phyloP scores from a whole-genome alignment of 1,140 invertebrate genomes.

The Drosophila nannoptera region DNA sequence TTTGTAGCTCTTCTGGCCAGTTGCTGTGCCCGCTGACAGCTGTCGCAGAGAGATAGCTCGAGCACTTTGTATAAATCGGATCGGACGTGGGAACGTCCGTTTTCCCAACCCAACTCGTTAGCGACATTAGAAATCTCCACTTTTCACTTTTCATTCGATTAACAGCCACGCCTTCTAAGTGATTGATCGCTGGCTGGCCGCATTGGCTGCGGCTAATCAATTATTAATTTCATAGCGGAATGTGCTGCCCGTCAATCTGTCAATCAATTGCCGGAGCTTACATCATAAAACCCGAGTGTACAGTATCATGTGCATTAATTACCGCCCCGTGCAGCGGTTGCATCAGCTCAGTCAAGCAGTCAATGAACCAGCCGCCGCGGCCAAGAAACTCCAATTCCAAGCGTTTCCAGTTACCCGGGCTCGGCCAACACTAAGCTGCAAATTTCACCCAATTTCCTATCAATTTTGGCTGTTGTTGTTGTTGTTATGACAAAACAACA shows the following conservation, averaged over 20 bases:
- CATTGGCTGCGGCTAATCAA: conserved; percentile 52
- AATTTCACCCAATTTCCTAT: conserved; percentile 70
- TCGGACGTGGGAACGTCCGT: conserved; percentile 1
- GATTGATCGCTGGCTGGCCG: conserved; percentile 44
- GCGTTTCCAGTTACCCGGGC: conserved; percentile 7
- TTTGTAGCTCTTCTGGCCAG: conserved; percentile 62
- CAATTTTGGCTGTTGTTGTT: conserved; percentile 31
- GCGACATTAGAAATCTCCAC: conserved; percentile 49
- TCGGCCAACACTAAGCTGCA: conserved; percentile 16
- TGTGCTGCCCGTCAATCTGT: conserved; percentile 56
- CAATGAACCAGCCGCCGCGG: conserved; percentile 49
- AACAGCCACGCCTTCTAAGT: conserved; percentile 53
- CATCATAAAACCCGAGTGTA: conserved; percentile 52
- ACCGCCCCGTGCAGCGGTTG: conserved; percentile 42
- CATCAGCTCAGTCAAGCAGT: conserved; percentile 63
- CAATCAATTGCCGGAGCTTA: conserved; percentile 41
- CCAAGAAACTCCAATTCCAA: not conserved
- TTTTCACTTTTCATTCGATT: conserved; percentile 62
- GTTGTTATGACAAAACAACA: conserved; percentile 64
- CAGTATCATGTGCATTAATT: conserved; percentile 68
- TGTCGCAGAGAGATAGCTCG: conserved; percentile 45
- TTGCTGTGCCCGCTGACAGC: conserved; percentile 58
- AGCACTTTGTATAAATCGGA: conserved; percentile 20
- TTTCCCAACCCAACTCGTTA: conserved; percentile 21
- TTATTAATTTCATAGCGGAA: conserved; percentile 56